Evolutionary conservation across 2,888 invertebrate genomes (phyloP), one percentile per base, ranked within the genome.

Genomic region (Clusia tigrina): DNA sequence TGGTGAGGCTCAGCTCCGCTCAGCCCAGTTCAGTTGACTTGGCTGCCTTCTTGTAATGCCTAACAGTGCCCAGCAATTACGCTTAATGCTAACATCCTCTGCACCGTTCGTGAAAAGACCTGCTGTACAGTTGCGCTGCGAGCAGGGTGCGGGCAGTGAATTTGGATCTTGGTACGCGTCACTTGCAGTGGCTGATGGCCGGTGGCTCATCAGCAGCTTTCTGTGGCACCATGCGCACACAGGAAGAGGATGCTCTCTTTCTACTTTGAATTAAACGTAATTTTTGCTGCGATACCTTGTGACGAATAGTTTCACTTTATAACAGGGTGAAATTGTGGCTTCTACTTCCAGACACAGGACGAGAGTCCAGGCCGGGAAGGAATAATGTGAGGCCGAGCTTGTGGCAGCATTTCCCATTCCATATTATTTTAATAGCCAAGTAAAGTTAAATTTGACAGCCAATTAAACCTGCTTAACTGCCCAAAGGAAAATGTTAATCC

Each of bases 161-260:
- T 76, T 72, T 74, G 77, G 76, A 77, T 77, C 77, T 74, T 75
- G 74, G 76, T 77, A 77, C 74, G 77, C 74, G 76, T 74, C 74
- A 64, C 64, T 62, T 56, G 53, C 54, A 57, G 60, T 71, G 70
- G 71, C 61, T 32, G 32, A 32, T 62, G 38, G 15, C 60, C 20
- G 46, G 18, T 52, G 18, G 42, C 12, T 3, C 2, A 18, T 55
- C 54, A 62, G 24, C 46, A 18, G 32, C 64, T 18, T 48, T 18
- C 2, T 48, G 22, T 48, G 22, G 20, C 18, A 48, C 48, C 22
- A 48, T 42, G 32, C 42, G 9, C 42, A 42, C 6, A 12, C 32
- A 9, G 32, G 32, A 6, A 32, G 6, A 32, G 12, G 12, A 32
- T 32, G 32, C 12, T 32, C 32, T n/a, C 3, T n/a, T 42, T 6